phyloP scores from a whole-genome alignment of 2,888 invertebrate genomes.

The Craniophora ligustri region DNA sequence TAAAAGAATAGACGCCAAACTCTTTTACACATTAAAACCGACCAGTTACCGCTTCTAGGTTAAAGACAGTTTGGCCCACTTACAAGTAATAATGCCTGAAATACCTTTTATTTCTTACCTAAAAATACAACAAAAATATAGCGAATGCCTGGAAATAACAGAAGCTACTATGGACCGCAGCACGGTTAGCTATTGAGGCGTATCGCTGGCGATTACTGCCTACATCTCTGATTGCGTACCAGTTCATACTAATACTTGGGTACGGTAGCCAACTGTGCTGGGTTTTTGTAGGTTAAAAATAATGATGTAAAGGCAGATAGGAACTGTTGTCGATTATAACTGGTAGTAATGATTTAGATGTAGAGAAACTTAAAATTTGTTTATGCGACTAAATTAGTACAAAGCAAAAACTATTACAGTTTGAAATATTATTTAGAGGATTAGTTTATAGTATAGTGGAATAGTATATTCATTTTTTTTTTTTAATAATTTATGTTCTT shows the following conservation, averaged over 20 bases:
- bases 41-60: neutral
- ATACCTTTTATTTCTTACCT: conserved; percentile 12
- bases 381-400: too few relatives aligned
- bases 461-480: too few relatives aligned
- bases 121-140: conserved; percentile 35
- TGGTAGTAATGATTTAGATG: too few relatives aligned
- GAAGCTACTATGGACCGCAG: conserved; percentile 52
- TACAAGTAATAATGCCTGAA: conserved; percentile 1
- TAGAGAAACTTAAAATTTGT: neutral
- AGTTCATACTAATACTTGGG: conserved; percentile 31
- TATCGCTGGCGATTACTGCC: conserved; percentile 58
- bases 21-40: neutral
- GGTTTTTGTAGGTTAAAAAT: neutral
- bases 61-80: conserved; percentile 12
- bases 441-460: too few relatives aligned
- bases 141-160: conserved; percentile 41
- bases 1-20: too few relatives aligned
- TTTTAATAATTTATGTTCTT: too few relatives aligned
- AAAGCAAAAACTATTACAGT: too few relatives aligned
- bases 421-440: too few relatives aligned
- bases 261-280: conserved; percentile 3
- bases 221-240: conserved; percentile 57
- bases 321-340: neutral
- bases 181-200: conserved; percentile 78
- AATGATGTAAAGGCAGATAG: neutral